Conservation (phyloP, 2,797 vertebrate species). For the Phaenicophaeus curvirostris region DNA sequence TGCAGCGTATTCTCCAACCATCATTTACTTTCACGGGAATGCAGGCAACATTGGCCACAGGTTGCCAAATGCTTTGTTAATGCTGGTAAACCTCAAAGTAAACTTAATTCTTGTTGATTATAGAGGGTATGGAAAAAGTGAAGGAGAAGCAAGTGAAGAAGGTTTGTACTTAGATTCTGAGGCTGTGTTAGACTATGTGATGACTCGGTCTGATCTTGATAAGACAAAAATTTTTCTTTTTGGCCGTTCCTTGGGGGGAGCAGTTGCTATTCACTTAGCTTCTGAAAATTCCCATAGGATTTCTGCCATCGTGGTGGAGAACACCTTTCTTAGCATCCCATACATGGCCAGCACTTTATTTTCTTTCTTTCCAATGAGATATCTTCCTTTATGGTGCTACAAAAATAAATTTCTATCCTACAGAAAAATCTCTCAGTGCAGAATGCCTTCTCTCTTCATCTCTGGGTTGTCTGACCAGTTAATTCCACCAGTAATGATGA, state of each 20-base stretch:
- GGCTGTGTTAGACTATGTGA: conserved; percentile 94
- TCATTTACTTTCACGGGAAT: conserved; percentile 98
- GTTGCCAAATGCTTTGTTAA: conserved; percentile 94
- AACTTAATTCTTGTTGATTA: conserved; percentile 96
- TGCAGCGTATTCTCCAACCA: conserved; percentile 88
- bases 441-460: conserved; percentile 97
- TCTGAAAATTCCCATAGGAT: conserved; percentile 94
- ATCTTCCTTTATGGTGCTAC: conserved; percentile 98
- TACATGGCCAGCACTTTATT: conserved; percentile 98
- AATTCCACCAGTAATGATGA: conserved; percentile 99
- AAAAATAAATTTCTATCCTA: conserved; percentile 98
- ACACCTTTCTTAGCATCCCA: conserved; percentile 98
- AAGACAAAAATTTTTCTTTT: conserved; percentile 97
- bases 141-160: conserved; percentile 94
- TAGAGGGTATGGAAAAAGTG: conserved; percentile 96
- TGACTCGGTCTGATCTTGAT: conserved; percentile 95
- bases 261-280: conserved; percentile 93
- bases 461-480: conserved; percentile 97
- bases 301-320: conserved; percentile 95
- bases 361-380: conserved; percentile 94
- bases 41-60: conserved; percentile 97
- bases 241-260: conserved; percentile 95
- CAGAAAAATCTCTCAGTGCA: conserved; percentile 91
- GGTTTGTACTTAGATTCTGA: conserved; percentile 94
- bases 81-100: conserved; percentile 97